Percentiles rank a stretch among this genome's conserved stretches.
phyloP scores from a whole-genome alignment of 1,140 invertebrate genomes.

The Drosophila sp. region DNA sequence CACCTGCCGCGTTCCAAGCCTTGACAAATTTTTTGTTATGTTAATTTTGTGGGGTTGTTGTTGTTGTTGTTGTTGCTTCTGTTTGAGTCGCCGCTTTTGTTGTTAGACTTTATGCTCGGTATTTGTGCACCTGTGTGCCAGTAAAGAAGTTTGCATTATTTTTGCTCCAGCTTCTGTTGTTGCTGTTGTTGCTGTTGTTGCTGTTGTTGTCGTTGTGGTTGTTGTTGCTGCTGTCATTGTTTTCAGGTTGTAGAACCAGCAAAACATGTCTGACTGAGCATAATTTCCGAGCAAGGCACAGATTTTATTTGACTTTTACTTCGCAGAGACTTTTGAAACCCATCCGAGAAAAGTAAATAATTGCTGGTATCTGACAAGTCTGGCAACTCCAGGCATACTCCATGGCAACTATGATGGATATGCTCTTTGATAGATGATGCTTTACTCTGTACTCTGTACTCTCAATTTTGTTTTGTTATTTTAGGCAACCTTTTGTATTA shows the following conservation, averaged over 20 bases:
- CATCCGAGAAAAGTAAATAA: constrained; percentile 26
- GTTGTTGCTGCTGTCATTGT: constrained; percentile 31
- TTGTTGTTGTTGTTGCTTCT: constrained; percentile 26
- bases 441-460: neutral
- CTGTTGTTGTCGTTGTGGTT: constrained; percentile 8
- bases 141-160: constrained; percentile 42
- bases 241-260: constrained; percentile 50
- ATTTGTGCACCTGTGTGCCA: constrained; percentile 66
- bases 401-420: constrained; percentile 36
- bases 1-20: constrained; percentile 44
- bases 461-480: constrained; percentile 3
- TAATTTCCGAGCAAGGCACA: constrained; percentile 37
- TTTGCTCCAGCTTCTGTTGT: constrained; percentile 17
- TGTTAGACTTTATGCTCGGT: constrained; percentile 53
- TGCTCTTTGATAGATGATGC: constrained; percentile 20
- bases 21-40: constrained; percentile 77
- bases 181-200: constrained; percentile 14
- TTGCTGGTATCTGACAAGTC: constrained; percentile 6
- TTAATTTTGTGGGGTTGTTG: constrained; percentile 59
- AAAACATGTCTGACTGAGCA: constrained; percentile 46
- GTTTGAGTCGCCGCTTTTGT: constrained; percentile 34
- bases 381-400: neutral
- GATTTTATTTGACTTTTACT: constrained; percentile 59
- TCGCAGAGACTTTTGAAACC: constrained; percentile 34
- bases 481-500: constrained; percentile 13